These are phyloP conservation scores for Mesorhabditis sp. DNA, from an alignment of 2,888 invertebrate genomes.

Conservation along the genomic window DNA sequence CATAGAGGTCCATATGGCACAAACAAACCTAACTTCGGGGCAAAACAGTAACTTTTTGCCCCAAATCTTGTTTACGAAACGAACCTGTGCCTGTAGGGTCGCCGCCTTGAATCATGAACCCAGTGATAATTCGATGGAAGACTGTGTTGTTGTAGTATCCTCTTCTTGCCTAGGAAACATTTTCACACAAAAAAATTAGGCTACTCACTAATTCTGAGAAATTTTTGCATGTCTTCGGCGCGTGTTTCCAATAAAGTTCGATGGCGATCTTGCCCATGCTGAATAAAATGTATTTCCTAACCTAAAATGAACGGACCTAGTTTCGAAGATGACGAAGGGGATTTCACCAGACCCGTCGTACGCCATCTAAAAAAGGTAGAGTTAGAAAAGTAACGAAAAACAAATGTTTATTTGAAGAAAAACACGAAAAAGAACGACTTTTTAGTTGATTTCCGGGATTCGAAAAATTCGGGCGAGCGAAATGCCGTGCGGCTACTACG, in stretches of 20 bases:
- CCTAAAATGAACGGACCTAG: slow-evolving; percentile 16
- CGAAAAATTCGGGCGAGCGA: too few species aligned
- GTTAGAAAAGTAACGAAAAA: too few species aligned
- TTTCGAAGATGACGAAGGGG: slow-evolving; percentile 34
- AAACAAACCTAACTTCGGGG: not conserved
- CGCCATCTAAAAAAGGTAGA: not conserved
- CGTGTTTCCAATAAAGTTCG: slow-evolving; percentile 97
- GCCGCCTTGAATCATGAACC: slow-evolving; percentile 71
- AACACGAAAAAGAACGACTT: too few species aligned
- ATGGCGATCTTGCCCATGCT: slow-evolving; percentile 82
- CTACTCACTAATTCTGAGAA: slow-evolving; percentile 80
- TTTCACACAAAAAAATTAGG: not conserved
- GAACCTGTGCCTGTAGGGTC: slow-evolving; percentile 88
- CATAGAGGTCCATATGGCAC: too few species aligned
- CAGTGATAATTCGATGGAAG: slow-evolving; percentile 87
- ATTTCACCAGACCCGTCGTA: slow-evolving; percentile 16
- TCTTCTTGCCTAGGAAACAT: slow-evolving; percentile 16
- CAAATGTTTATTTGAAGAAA: too few species aligned
- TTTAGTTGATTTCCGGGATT: too few species aligned
- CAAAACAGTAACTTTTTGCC: not conserved
- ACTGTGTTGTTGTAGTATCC: slow-evolving; percentile 87
- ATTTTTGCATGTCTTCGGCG: slow-evolving; percentile 93
- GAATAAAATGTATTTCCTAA: not conserved
- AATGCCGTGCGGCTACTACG: too few species aligned
- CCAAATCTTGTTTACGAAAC: not conserved